phyloP scores from a whole-genome alignment of 2,888 invertebrate genomes.

The Deilephila porcellus region DNA sequence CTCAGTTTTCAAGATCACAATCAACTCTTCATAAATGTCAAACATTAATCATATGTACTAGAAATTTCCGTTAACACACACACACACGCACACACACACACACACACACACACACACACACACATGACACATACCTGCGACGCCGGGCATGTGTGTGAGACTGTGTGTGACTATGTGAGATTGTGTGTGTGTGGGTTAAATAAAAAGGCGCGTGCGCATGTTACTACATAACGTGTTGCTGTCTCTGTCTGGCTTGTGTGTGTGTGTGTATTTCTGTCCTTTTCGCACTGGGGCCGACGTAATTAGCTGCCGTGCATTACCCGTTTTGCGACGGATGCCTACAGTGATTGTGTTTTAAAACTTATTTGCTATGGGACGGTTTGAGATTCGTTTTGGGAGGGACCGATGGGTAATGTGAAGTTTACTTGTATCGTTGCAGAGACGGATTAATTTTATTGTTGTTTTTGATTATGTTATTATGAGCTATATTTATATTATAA shows the following conservation, averaged over 20 bases:
- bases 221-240: constrained; percentile 60
- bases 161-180: not conserved
- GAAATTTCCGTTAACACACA: constrained; percentile 72
- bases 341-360: constrained; percentile 41
- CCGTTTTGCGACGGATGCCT: constrained; percentile 47
- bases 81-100: constrained; percentile 39
- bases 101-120: constrained; percentile 44
- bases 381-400: not conserved
- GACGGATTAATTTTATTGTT: not conserved
- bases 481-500: too few relatives aligned
- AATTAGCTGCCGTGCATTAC: constrained; percentile 64
- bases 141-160: constrained; percentile 35
- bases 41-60: constrained; percentile 63
- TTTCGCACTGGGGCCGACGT: constrained; percentile 52
- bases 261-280: constrained; percentile 42
- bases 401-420: not conserved
- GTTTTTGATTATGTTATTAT: not conserved
- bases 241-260: constrained; percentile 46
- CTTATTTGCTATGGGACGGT: not conserved
- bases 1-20: constrained; percentile 53
- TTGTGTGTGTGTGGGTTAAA: constrained; percentile 54
- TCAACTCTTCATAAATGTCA: constrained; percentile 59
- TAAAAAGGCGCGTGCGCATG: constrained; percentile 70
- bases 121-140: constrained; percentile 38
- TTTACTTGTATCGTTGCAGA: not conserved